Evolutionary conservation across 2,888 invertebrate species (phyloP).

Genomic region (Sinelater perroti): DNA sequence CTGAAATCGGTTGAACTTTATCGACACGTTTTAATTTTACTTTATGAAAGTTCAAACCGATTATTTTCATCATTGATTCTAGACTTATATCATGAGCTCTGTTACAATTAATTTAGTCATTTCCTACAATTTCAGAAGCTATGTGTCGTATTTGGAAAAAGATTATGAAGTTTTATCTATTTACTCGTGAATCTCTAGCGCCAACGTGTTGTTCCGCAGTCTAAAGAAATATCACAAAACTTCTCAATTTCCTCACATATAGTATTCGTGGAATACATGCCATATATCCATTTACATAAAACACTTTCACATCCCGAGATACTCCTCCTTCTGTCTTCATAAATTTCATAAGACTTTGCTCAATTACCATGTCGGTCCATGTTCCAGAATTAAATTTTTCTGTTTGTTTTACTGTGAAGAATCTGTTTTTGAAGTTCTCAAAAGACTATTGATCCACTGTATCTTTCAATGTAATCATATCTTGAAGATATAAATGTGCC

Average conservation of each 20-base stretch:
- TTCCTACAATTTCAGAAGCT: conserved; percentile 47
- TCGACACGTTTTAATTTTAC: conserved; percentile 48
- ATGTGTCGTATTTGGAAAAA: conserved; percentile 37
- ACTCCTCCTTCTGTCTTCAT: conserved; percentile 37
- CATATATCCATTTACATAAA: conserved; percentile 46
- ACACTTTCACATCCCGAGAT: conserved; percentile 40
- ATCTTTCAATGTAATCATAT: too few relatives aligned
- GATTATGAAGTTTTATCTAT: conserved; percentile 37
- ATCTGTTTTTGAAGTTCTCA: too few relatives aligned
- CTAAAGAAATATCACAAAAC: conserved; percentile 37
- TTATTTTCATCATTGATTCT: conserved; percentile 36
- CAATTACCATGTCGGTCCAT: conserved; percentile 34
- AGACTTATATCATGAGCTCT: conserved; percentile 39
- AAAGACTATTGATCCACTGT: too few relatives aligned
- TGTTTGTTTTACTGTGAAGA: conserved; percentile 49
- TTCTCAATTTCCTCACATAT: conserved; percentile 48
- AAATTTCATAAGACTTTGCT: conserved; percentile 34
- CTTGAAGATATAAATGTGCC: too few relatives aligned
- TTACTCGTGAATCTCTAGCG: conserved; percentile 38
- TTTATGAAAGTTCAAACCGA: conserved; percentile 37
- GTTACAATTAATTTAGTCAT: conserved; percentile 44
- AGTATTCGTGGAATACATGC: conserved; percentile 46
- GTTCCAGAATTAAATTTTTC: conserved; percentile 47
- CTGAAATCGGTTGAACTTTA: conserved; percentile 43
- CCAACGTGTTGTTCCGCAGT: conserved; percentile 43